phyloP scores from a whole-genome alignment of 2,113 vertebrate species.

The Mobula hypostoma region DNA sequence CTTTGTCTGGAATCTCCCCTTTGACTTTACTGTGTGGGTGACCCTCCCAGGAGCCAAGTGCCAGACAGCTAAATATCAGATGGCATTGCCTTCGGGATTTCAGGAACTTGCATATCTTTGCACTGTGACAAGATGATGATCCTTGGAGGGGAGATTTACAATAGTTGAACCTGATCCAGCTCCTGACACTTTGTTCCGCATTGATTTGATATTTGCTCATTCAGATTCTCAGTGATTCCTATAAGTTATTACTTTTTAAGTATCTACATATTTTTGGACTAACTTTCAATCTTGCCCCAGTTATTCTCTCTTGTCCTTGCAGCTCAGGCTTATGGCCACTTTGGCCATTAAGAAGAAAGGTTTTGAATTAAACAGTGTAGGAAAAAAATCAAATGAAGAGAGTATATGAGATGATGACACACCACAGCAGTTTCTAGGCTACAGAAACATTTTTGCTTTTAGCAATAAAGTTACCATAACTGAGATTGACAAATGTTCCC shows the following conservation, averaged over 20 bases:
- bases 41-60: no score
- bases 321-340: not conserved
- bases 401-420: not conserved
- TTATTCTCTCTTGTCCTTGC: not conserved
- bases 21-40: no score
- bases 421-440: not conserved
- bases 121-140: no score
- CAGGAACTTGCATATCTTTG: no score
- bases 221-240: not conserved
- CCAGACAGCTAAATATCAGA: no score
- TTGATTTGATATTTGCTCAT: no score
- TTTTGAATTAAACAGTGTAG: not conserved
- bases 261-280: not conserved
- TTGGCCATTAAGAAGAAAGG: not conserved
- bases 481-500: not conserved
- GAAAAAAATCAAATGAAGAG: not conserved
- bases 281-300: not conserved
- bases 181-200: no score
- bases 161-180: no score
- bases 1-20: no score
- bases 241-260: not conserved
- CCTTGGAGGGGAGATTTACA: no score
- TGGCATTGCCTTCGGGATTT: no score
- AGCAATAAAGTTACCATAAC: not conserved
- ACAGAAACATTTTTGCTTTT: not conserved